Base-by-base conservation (phyloP, 2,888 invertebrate species). In the Apotomis capreana region DNA sequence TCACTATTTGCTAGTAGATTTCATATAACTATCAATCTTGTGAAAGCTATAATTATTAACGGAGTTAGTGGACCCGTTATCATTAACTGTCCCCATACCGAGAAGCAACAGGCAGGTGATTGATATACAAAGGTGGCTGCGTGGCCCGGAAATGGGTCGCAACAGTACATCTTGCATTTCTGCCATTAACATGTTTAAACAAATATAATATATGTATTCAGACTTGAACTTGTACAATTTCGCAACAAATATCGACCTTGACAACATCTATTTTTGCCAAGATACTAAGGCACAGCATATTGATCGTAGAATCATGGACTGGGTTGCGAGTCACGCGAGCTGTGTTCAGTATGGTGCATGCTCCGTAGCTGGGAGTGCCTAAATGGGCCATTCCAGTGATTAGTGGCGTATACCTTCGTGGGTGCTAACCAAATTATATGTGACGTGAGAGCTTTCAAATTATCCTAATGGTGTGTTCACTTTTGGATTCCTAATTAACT, bases 241-340 rank as follows among this genome's bases (percentile, higher is more conserved):
- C 36, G 62, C 36, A 51, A 63, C 64, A 51, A 73, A 73, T 69
- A 65, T 68, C 71, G 79, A 75, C 80, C 80, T 81, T 81, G 80
- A 54, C n/a, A 76, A 75, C 76, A 76, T 76, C 36, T 82, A 78
- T 77, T 68, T 74, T 79, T 74, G 79, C 80, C 76, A 76, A 77
- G 77, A 75, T 76, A 73, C 76, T 63, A 77, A 77, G 71, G 76
- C 76, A 68, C 65, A 63, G 63, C 68, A 69, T 72, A 73, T 73
- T 65, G 73, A 73, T 73, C 73, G 69, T 64, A 37, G 49, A 69
- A 61, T 73, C 73, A 64, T 81, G 84, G 82, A 81, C 75, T 78
- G 79, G 79, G 79, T 80, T 74, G 80, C 78, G 74, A 79, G 79
- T 84, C 91, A 90, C 91, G 91, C 90, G 84, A 89, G 75, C 73